A percentile compares a stretch with the other conserved stretches of the same genome.
Evolutionary conservation across 2,113 vertebrate species (phyloP).

Genomic region (Nothocercus julius): DNA sequence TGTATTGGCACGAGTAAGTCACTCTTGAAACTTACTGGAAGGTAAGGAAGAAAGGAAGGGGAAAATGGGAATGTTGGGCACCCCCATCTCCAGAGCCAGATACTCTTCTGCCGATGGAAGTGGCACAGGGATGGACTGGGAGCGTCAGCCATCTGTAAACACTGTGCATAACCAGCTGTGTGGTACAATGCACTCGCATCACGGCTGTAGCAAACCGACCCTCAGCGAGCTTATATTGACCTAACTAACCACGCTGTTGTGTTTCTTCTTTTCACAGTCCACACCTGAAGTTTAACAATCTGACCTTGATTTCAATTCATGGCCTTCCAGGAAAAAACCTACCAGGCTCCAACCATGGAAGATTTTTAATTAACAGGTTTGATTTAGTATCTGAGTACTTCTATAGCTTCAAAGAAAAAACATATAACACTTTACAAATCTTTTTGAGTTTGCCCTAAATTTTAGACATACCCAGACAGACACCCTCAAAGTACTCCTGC

Average conservation of each 20-base stretch:
- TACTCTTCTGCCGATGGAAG: not conserved
- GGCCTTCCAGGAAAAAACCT: slow-evolving; percentile 81
- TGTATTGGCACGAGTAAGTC: not conserved
- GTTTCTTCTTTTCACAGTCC: slow-evolving; percentile 78
- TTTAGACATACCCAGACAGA: not conserved
- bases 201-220: not conserved
- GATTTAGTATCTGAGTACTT: slow-evolving; percentile 33
- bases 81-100: not conserved
- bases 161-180: rapidly evolving
- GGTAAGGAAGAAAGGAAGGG: not conserved
- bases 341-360: slow-evolving; percentile 50
- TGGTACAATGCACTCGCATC: not conserved
- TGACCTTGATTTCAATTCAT: slow-evolving; percentile 89
- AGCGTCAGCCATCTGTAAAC: not conserved
- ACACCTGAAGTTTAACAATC: slow-evolving; percentile 90
- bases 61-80: not conserved
- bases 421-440: not conserved
- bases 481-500: not conserved
- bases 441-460: not conserved
- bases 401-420: not conserved
- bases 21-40: not conserved
- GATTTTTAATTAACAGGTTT: slow-evolving; percentile 91
- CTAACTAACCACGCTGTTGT: not conserved
- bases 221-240: not conserved
- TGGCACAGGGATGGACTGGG: not conserved